Conservation (phyloP, 2,797 vertebrate species). For the Taeniopygia guttata region DNA sequence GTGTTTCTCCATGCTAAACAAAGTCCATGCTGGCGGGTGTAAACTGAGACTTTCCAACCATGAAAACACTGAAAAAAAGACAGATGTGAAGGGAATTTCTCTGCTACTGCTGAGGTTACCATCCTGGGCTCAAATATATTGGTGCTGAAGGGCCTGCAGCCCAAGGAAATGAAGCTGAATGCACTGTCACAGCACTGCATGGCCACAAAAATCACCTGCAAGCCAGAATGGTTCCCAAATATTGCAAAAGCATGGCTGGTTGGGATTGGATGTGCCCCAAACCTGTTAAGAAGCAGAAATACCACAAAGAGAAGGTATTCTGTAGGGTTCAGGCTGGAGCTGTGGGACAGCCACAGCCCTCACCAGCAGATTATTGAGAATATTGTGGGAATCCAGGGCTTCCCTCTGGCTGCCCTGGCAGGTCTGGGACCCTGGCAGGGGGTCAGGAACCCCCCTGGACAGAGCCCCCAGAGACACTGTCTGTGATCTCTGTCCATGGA, state of each 20-base stretch:
- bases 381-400: no score
- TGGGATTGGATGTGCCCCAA: rapidly evolving
- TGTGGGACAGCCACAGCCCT: background rate
- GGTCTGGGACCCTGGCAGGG: no score
- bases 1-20: background rate
- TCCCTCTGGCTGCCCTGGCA: no score
- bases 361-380: background rate
- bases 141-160: background rate
- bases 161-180: background rate
- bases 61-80: background rate
- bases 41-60: background rate
- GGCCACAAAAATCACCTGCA: background rate
- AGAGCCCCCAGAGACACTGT: no score
- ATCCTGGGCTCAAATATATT: background rate
- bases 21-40: background rate
- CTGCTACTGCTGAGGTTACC: background rate
- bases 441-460: no score
- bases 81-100: background rate
- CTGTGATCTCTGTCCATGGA: no score
- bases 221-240: background rate
- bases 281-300: background rate
- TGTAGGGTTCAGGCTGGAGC: background rate
- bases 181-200: background rate
- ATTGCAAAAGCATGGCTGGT: rapidly evolving
- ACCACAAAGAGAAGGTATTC: rapidly evolving